These are phyloP conservation scores for Erpornis zantholeuca DNA, from an alignment of 2,113 vertebrate genomes.

Conservation along the genomic window DNA sequence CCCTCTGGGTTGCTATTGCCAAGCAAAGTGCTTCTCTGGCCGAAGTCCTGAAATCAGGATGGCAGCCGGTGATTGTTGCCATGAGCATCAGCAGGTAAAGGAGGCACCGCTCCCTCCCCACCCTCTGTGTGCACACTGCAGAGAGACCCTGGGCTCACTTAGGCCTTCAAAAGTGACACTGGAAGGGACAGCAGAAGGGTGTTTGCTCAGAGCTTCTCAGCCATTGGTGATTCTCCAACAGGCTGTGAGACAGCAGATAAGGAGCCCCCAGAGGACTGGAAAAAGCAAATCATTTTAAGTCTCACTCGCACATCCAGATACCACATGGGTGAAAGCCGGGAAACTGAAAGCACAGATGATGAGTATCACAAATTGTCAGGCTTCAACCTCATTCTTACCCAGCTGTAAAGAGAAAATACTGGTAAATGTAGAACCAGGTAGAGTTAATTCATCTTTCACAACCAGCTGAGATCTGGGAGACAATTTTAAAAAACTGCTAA, in stretches of 20 bases:
- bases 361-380: background rate
- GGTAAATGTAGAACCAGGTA: background rate
- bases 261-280: background rate
- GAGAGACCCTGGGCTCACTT: background rate
- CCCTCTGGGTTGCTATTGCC: conserved; percentile 85
- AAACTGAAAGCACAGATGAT: background rate
- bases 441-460: background rate
- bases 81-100: conserved; percentile 95
- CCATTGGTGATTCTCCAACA: background rate
- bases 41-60: conserved; percentile 87
- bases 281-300: background rate
- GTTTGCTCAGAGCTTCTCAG: background rate
- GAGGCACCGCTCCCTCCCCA: background rate
- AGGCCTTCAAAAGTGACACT: background rate
- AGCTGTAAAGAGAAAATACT: background rate
- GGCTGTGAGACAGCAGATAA: background rate
- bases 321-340: background rate
- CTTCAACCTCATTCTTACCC: background rate
- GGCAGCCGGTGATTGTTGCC: conserved; percentile 92
- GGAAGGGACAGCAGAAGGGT: background rate
- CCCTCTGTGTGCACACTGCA: fast-evolving
- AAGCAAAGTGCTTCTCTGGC: conserved; percentile 79
- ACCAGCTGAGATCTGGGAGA: background rate
- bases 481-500: background rate
- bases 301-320: background rate